phyloP scores from a whole-genome alignment of 2,888 invertebrate species.

The Campaea margaritaria region DNA sequence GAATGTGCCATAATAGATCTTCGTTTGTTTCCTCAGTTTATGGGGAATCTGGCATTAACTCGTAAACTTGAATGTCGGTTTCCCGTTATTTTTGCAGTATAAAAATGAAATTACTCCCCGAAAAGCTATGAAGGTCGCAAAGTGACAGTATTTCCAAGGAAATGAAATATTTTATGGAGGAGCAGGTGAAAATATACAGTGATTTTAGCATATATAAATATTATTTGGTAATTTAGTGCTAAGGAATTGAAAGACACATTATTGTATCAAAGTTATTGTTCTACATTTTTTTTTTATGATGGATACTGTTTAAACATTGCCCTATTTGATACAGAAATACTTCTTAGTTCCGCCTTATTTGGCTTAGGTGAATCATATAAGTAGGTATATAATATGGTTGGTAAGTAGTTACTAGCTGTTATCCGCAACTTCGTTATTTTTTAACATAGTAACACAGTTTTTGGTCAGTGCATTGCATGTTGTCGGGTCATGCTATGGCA shows the following conservation, averaged over 20 bases:
- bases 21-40: conserved; percentile 23
- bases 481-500: conserved; percentile 12
- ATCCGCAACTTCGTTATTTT: no score
- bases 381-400: no score
- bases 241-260: not conserved
- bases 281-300: no score
- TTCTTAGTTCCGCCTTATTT: no score
- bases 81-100: conserved; percentile 26
- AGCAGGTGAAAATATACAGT: conserved; percentile 11
- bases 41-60: conserved; percentile 36
- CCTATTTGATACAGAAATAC: no score
- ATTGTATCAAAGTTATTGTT: not conserved
- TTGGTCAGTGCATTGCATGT: conserved; percentile 7
- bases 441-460: not conserved
- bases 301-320: no score
- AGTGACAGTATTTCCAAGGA: conserved; percentile 9
- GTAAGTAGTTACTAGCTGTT: no score
- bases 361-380: no score
- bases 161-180: conserved; percentile 23
- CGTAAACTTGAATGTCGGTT: conserved; percentile 31
- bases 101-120: conserved; percentile 17
- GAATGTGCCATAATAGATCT: conserved; percentile 34
- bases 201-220: conserved; percentile 12
- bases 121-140: conserved; percentile 11
- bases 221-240: not conserved